A percentile compares a stretch with the other conserved stretches of the same genome.
Evolutionary conservation across 2,113 vertebrate species (phyloP).

Genomic region (Jaculus jaculus): DNA sequence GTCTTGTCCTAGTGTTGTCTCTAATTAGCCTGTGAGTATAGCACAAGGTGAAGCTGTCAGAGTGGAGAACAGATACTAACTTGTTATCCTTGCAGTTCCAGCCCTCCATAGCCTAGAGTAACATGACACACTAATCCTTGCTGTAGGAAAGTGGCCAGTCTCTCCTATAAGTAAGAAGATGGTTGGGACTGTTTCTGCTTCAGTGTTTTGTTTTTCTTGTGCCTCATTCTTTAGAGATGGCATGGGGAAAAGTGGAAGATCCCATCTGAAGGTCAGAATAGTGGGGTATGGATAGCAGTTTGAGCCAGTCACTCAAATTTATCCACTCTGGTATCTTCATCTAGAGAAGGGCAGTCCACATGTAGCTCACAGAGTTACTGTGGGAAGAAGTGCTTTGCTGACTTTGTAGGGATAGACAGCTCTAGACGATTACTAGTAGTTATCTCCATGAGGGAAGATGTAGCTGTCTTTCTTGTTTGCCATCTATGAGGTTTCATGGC

Average conservation of each 20-base stretch:
- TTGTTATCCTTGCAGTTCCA: background rate
- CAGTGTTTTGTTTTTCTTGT: background rate
- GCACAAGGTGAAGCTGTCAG: background rate
- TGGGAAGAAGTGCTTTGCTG: background rate
- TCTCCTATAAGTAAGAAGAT: background rate
- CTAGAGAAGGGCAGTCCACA: background rate
- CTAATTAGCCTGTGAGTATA: background rate
- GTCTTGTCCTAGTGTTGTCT: background rate
- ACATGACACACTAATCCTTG: accelerated
- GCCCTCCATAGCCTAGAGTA: accelerated
- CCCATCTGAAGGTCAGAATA: background rate
- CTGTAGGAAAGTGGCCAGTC: background rate
- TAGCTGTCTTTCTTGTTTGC: background rate
- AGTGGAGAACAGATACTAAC: background rate
- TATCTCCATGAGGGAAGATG: background rate
- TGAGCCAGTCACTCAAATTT: background rate
- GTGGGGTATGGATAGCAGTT: too few species aligned
- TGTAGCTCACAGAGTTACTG: background rate
- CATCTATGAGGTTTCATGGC: background rate
- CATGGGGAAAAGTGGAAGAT: background rate
- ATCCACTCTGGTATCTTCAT: background rate
- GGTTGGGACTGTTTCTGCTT: background rate
- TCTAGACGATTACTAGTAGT: too few species aligned
- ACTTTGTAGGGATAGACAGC: too few species aligned
- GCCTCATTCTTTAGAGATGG: background rate